phyloP scores from a whole-genome alignment of 2,113 vertebrate species.

The Brevimyrus niger region DNA sequence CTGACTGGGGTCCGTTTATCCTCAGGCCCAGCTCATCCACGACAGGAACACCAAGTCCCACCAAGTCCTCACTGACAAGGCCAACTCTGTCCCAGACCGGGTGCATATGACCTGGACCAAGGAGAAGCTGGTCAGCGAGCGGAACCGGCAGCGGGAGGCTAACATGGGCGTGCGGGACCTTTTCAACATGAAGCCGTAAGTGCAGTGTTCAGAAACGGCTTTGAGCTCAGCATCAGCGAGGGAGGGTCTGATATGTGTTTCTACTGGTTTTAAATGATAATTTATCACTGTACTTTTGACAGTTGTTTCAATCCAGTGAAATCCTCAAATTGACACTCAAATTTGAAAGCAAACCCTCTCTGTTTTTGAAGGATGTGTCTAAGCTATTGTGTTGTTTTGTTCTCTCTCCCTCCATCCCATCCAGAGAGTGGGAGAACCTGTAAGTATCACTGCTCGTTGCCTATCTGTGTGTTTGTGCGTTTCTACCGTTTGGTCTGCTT shows the following conservation, averaged over 20 bases:
- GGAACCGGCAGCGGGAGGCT: conserved; percentile 67
- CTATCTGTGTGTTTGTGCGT: conserved; percentile 7
- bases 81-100: conserved; percentile 52
- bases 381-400: conserved; percentile 34
- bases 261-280: too few relatives aligned
- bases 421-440: conserved; percentile 90
- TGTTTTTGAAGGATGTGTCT: neutral
- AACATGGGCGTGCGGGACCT: conserved; percentile 71
- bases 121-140: conserved; percentile 76
- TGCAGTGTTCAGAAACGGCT: conserved; percentile 24
- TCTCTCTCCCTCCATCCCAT: conserved; percentile 43
- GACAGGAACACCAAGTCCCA: conserved; percentile 80
- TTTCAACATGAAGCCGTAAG: conserved; percentile 94
- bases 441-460: conserved; percentile 65
- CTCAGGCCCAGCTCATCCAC: conserved; percentile 82
- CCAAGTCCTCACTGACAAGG: conserved; percentile 41
- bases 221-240: too few relatives aligned
- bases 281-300: too few relatives aligned
- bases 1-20: neutral
- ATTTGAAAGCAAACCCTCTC: neutral
- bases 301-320: too few relatives aligned
- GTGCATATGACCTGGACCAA: conserved; percentile 98
- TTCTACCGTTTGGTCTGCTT: neutral
- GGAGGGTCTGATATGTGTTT: too few relatives aligned
- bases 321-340: too few relatives aligned